Evolutionary conservation across 2,888 invertebrate species (phyloP).

Genomic region (Chloroclysta siterata): DNA sequence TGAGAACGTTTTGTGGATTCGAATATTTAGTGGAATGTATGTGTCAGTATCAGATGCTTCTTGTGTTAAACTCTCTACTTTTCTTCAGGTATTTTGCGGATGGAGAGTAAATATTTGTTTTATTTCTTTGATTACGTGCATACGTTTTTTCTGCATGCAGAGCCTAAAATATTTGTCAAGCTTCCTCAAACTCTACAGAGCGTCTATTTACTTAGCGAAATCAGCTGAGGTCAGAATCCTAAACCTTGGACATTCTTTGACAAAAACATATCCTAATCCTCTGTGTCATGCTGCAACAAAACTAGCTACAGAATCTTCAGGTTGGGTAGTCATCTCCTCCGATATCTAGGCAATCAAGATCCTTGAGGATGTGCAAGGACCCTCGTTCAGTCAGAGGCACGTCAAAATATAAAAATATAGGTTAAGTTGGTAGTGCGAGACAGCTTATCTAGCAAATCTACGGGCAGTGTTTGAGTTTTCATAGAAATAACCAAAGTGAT

Average conservation of each 20-base stretch:
- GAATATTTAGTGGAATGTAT: conserved; percentile 43
- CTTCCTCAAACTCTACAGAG: background rate
- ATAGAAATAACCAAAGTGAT: conserved; percentile 15
- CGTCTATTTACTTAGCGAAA: background rate
- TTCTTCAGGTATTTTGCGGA: conserved; percentile 58
- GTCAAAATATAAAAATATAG: background rate
- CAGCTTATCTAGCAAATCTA: no score
- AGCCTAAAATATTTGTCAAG: background rate
- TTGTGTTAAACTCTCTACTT: conserved; percentile 47
- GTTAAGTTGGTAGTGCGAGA: no score
- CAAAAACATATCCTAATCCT: background rate
- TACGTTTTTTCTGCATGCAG: background rate
- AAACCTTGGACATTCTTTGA: background rate
- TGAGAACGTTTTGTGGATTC: conserved; percentile 23
- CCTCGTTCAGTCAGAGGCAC: background rate
- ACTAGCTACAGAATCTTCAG: background rate
- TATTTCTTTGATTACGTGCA: background rate
- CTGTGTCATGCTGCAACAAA: background rate
- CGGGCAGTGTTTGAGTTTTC: background rate
- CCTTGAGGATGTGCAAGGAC: background rate
- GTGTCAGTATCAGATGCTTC: conserved; percentile 44
- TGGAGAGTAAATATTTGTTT: conserved; percentile 49
- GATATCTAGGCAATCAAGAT: background rate
- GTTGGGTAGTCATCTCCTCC: background rate
- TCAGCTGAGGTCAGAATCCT: background rate